These are phyloP conservation scores for Nannospalax galili DNA, from an alignment of 2,113 vertebrate species.

Conservation along the genomic window DNA sequence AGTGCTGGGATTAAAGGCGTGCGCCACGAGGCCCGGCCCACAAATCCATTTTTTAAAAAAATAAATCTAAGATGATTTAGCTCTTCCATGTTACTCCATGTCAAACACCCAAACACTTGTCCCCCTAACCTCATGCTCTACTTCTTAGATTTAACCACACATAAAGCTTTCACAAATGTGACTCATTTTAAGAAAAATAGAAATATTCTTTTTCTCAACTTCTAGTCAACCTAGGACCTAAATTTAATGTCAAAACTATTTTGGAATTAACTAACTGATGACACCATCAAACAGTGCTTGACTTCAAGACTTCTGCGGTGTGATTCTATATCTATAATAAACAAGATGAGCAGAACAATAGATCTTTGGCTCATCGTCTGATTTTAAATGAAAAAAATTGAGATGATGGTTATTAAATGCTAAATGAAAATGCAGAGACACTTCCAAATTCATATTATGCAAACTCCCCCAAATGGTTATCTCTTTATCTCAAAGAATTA, in stretches of 20 bases:
- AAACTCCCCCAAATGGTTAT: slow-evolving; percentile 52
- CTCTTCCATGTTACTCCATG: slow-evolving; percentile 8
- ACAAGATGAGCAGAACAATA: slow-evolving; percentile 43
- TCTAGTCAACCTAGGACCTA: slow-evolving; percentile 40
- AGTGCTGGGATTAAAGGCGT: too few species aligned
- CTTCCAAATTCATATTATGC: slow-evolving; percentile 66
- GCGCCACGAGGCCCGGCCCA: too few species aligned
- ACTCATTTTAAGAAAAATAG: slow-evolving; percentile 56
- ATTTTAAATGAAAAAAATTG: slow-evolving; percentile 43
- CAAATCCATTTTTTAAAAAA: slow-evolving; percentile 8
- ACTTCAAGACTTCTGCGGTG: background rate
- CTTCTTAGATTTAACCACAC: slow-evolving; percentile 35
- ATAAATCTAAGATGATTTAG: slow-evolving; percentile 18
- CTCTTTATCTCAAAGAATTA: slow-evolving; percentile 73
- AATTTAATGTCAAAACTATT: slow-evolving; percentile 44
- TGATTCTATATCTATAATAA: slow-evolving; percentile 59
- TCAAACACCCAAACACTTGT: background rate
- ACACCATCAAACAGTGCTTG: slow-evolving; percentile 7
- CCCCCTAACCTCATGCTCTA: background rate
- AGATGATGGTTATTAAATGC: slow-evolving; percentile 66
- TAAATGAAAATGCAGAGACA: slow-evolving; percentile 71
- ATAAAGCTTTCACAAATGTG: slow-evolving; percentile 15
- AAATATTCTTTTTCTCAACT: background rate
- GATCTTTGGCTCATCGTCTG: slow-evolving; percentile 41
- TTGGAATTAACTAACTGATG: slow-evolving; percentile 65